phyloP scores from a whole-genome alignment of 2,888 invertebrate genomes.

The Watsonalla cultraria region DNA sequence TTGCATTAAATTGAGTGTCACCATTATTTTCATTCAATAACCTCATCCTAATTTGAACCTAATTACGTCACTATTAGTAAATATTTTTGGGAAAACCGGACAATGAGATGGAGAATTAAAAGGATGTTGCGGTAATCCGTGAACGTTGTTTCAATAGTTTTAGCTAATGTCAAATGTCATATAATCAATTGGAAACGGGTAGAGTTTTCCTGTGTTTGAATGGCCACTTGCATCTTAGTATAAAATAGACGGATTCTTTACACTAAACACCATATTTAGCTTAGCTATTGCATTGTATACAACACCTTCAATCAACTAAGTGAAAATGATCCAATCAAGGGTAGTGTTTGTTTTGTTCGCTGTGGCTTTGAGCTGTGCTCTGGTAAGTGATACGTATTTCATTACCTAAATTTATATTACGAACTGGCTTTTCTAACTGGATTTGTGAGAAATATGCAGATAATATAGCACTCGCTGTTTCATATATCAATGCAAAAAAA shows the following conservation, averaged over 20 bases:
- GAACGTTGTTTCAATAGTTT: background rate
- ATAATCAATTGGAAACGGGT: background rate
- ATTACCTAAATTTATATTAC: background rate
- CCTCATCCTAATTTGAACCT: background rate
- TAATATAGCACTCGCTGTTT: background rate
- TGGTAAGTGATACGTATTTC: background rate
- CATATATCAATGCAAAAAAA: too few relatives aligned
- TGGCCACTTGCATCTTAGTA: background rate
- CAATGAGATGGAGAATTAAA: background rate
- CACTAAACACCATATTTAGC: background rate
- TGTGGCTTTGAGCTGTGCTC: background rate
- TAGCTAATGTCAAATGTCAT: background rate
- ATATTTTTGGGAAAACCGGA: background rate
- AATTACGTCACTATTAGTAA: background rate
- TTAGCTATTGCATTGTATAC: slow-evolving; percentile 1
- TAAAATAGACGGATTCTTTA: background rate
- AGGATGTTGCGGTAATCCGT: background rate
- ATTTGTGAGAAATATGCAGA: background rate
- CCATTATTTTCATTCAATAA: too few relatives aligned
- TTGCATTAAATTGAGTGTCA: too few relatives aligned
- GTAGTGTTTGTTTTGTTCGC: slow-evolving; percentile 4
- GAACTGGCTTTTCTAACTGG: background rate
- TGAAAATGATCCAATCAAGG: slow-evolving; percentile 4
- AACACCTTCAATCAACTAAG: background rate
- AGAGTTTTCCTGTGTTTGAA: background rate